These are phyloP conservation scores for Osedax fenrisi DNA, from an alignment of 2,888 invertebrate genomes.

Conservation along the genomic window DNA sequence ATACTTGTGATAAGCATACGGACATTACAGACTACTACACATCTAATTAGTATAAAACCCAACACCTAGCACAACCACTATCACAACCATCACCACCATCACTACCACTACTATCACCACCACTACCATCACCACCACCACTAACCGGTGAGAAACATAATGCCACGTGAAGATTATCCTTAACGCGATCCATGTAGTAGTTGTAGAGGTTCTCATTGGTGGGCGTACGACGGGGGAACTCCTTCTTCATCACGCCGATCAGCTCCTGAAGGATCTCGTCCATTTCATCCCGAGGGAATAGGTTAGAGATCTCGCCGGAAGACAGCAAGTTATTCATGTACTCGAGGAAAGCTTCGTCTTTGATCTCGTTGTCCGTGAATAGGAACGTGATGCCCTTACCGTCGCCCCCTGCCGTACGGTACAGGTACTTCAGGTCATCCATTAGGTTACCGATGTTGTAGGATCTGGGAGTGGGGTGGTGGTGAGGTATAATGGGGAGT, in stretches of 20 bases:
- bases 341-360: conserved; percentile 92
- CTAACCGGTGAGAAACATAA: conserved; percentile 84
- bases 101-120: too few species aligned
- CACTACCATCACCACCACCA: too few species aligned
- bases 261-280: conserved; percentile 84
- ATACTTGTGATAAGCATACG: too few species aligned
- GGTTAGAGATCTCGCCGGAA: conserved; percentile 55
- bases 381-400: conserved; percentile 95
- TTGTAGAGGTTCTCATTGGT: conserved; percentile 87
- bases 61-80: too few species aligned
- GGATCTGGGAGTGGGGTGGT: conserved; percentile 55
- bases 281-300: conserved; percentile 70
- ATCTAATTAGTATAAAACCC: too few species aligned
- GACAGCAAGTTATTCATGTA: conserved; percentile 88
- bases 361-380: conserved; percentile 88
- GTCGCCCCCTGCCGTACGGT: conserved; percentile 82
- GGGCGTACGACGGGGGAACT: conserved; percentile 73
- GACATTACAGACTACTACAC: too few species aligned
- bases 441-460: conserved; percentile 85
- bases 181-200: conserved; percentile 76
- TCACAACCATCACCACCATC: too few species aligned
- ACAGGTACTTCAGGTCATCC: conserved; percentile 81
- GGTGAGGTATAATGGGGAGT: neutral
- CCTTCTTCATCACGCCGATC: conserved; percentile 79
- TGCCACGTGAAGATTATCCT: conserved; percentile 81